Conservation (phyloP, 2,113 vertebrate genomes). For the Clarias magur region DNA sequence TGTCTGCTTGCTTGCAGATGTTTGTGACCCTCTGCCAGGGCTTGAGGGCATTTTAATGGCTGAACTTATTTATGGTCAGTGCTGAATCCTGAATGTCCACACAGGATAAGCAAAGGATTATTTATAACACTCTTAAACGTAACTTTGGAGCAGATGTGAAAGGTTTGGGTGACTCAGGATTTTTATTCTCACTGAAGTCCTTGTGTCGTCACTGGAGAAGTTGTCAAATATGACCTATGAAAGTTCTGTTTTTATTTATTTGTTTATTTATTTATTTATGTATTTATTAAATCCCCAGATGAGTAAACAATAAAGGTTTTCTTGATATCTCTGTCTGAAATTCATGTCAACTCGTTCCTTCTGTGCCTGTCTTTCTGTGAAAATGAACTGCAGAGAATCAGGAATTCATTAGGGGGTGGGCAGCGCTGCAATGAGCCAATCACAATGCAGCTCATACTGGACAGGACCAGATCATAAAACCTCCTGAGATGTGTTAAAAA, state of each 20-base stretch:
- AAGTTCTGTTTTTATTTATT: neutral
- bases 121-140: neutral
- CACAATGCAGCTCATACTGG: slow-evolving; percentile 11
- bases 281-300: neutral
- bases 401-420: slow-evolving; percentile 34
- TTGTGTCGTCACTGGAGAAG: neutral
- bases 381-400: slow-evolving; percentile 11
- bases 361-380: neutral
- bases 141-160: neutral
- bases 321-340: neutral
- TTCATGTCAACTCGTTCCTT: neutral
- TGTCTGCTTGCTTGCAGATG: neutral
- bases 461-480: slow-evolving; percentile 27
- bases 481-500: slow-evolving; percentile 39
- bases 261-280: neutral
- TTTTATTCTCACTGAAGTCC: neutral
- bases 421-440: slow-evolving; percentile 44
- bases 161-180: neutral
- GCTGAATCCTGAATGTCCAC: neutral
- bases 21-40: neutral
- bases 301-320: neutral
- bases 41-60: neutral
- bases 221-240: neutral
- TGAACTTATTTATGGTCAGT: neutral
- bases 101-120: slow-evolving; percentile 10